Evolutionary conservation across 1,140 invertebrate species (phyloP).

Genomic region (Formica exsecta): DNA sequence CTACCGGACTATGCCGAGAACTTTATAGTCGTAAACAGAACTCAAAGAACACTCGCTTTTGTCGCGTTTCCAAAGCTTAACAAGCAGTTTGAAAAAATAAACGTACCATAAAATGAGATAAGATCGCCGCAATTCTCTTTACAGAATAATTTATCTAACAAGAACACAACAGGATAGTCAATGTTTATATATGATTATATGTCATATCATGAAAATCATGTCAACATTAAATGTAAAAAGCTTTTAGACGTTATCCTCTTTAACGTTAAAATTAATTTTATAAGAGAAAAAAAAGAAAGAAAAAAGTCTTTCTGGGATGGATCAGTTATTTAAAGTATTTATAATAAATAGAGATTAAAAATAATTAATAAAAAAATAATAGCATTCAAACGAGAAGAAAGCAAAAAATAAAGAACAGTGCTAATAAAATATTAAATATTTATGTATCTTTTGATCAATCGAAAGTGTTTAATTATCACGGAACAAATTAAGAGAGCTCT

Average conservation of each 20-base stretch:
- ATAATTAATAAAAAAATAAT: constrained; percentile 31
- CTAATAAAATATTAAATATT: constrained; percentile 60
- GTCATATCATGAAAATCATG: neutral
- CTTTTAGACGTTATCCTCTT: neutral
- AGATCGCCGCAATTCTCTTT: constrained; percentile 8
- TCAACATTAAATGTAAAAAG: neutral
- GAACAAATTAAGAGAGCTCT: constrained; percentile 11
- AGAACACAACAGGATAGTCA: neutral
- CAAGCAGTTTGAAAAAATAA: constrained; percentile 16
- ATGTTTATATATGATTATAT: neutral
- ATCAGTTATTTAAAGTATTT: neutral
- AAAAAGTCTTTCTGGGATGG: neutral
- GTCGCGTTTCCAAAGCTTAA: constrained; percentile 30
- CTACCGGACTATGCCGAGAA: constrained; percentile 55
- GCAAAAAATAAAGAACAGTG: neutral
- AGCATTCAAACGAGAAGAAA: neutral
- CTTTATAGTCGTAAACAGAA: constrained; percentile 67
- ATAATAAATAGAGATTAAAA: constrained; percentile 14
- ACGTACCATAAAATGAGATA: constrained; percentile 30
- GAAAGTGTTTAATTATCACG: constrained; percentile 27
- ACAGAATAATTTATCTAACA: neutral
- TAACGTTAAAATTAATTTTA: neutral
- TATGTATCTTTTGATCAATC: constrained; percentile 30
- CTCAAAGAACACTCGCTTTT: constrained; percentile 39
- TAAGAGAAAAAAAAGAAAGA: too few relatives aligned